Percentiles rank a stretch among this genome's conserved stretches.
phyloP scores from a whole-genome alignment of 1,140 invertebrate species.

The Ctenoplectra terminalis region DNA sequence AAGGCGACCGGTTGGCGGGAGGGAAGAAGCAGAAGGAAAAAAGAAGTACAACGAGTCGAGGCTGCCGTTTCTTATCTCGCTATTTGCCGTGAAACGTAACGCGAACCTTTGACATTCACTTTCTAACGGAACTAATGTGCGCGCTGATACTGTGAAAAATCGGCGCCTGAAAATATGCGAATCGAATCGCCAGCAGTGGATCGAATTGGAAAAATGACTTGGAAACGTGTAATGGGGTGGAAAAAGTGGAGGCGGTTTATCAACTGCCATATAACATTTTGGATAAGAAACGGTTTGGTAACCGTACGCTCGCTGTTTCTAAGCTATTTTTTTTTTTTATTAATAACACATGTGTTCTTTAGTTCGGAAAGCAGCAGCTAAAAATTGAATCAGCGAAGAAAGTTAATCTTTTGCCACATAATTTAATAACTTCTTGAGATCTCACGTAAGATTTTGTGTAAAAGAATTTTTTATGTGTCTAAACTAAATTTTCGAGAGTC shows the following conservation, averaged over 20 bases:
- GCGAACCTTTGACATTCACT: conserved; percentile 54
- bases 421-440: too few species aligned
- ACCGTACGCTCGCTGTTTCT: not conserved
- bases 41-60: conserved; percentile 21
- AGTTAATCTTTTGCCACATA: too few species aligned
- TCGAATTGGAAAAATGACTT: not conserved
- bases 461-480: not conserved
- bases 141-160: conserved; percentile 18
- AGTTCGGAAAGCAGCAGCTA: too few species aligned
- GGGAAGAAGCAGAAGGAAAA: not conserved
- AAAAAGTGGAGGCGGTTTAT: conserved; percentile 1
- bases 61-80: conserved; percentile 34
- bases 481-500: too few species aligned
- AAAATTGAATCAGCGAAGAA: too few species aligned
- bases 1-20: not conserved
- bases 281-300: not conserved
- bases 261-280: not conserved
- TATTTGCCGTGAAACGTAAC: conserved; percentile 27
- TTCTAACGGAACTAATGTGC: conserved; percentile 46
- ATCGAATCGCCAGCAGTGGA: not conserved
- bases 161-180: conserved; percentile 11
- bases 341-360: too few species aligned
- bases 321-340: too few species aligned
- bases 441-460: not conserved
- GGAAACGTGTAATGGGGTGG: not conserved